Conservation (phyloP, 2,797 vertebrate genomes). For the Diglossa cyanea region DNA sequence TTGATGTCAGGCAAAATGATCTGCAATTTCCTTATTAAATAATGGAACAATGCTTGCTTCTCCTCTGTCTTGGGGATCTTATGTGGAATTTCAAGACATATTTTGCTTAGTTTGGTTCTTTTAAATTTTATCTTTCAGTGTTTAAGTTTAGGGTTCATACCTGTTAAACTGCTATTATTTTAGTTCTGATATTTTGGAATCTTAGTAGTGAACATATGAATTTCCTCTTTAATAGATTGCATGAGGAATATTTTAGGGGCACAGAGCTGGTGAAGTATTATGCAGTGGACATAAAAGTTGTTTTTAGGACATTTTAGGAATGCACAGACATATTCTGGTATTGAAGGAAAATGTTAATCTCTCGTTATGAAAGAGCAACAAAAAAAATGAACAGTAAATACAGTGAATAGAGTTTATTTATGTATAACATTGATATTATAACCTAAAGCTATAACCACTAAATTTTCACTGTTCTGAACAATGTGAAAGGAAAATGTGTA, state of each 20-base stretch:
- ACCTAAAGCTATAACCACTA: neutral
- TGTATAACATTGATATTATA: neutral
- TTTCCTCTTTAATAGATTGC: neutral
- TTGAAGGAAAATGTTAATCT: neutral
- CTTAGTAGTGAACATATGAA: neutral
- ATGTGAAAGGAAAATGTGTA: neutral
- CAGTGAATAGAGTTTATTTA: neutral
- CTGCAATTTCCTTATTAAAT: slow-evolving; percentile 63
- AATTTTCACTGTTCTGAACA: neutral
- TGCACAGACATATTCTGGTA: neutral
- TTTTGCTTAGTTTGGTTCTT: neutral
- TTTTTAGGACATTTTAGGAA: neutral
- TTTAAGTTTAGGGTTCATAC: neutral
- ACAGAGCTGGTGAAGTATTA: neutral
- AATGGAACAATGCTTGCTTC: slow-evolving; percentile 13
- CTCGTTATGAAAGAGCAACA: neutral
- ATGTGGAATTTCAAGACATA: neutral
- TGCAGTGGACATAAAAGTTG: neutral
- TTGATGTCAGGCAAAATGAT: slow-evolving; percentile 43
- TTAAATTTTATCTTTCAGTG: neutral
- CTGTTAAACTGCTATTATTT: neutral
- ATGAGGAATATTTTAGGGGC: neutral
- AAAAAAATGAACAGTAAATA: neutral
- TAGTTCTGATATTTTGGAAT: neutral
- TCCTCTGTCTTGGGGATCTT: neutral